A percentile compares a stretch with the other conserved stretches of the same genome.
phyloP scores from a whole-genome alignment of 2,797 vertebrate species.

The Lophotriccus pileatus region DNA sequence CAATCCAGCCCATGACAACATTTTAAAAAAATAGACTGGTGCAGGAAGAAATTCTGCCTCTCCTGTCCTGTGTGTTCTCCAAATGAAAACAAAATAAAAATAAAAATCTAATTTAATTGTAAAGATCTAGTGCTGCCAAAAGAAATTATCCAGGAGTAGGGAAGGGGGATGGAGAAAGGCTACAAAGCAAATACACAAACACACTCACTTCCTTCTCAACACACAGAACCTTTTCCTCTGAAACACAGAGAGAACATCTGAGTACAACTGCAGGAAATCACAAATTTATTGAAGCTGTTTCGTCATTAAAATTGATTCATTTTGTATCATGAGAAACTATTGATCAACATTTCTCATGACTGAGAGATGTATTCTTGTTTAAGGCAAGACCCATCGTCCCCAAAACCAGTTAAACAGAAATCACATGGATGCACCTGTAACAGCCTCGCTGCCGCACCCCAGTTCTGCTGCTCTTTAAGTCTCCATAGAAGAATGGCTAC shows the following conservation, averaged over 20 bases:
- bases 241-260: constrained; percentile 5
- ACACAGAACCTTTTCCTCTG: neutral
- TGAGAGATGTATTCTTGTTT: neutral
- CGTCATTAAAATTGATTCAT: neutral
- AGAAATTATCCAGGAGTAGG: neutral
- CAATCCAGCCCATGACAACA: neutral
- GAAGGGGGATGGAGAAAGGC: neutral
- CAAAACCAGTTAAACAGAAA: neutral
- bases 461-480: neutral
- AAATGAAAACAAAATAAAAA: neutral
- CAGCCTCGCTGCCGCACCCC: neutral
- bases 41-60: neutral
- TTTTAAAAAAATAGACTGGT: neutral
- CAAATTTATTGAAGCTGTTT: neutral
- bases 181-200: neutral
- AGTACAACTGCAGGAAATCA: constrained; percentile 32
- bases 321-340: neutral
- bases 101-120: neutral
- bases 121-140: neutral
- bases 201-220: neutral
- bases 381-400: neutral
- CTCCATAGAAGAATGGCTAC: neutral
- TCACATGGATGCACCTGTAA: neutral
- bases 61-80: neutral
- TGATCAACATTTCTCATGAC: neutral